These are phyloP conservation scores for Metellina segmentata DNA, from an alignment of 2,888 invertebrate species.

Conservation along the genomic window DNA sequence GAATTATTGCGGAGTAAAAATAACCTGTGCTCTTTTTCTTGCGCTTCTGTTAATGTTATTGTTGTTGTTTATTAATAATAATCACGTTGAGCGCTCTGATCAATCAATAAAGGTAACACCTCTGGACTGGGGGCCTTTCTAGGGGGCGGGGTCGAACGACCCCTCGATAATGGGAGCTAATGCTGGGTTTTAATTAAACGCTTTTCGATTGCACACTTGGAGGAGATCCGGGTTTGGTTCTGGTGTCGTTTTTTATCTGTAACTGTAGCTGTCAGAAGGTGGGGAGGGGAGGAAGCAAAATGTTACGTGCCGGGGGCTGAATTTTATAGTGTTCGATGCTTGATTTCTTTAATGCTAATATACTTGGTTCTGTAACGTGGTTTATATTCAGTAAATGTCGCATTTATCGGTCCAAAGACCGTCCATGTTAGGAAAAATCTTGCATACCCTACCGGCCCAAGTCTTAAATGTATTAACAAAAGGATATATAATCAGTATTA, in stretches of 20 bases:
- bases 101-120: conserved; percentile 76
- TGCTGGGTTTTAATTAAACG: conserved; percentile 68
- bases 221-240: conserved; percentile 47
- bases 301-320: background rate
- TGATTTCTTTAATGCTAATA: too few species aligned
- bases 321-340: background rate
- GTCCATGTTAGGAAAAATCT: too few species aligned
- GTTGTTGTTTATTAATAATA: conserved; percentile 75
- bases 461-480: too few species aligned
- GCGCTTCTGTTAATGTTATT: conserved; percentile 53
- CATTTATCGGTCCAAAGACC: too few species aligned
- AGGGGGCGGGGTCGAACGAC: conserved; percentile 39
- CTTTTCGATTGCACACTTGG: conserved; percentile 5
- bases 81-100: conserved; percentile 59
- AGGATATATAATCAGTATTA: too few species aligned
- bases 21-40: background rate
- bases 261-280: conserved; percentile 43
- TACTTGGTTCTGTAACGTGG: too few species aligned
- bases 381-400: too few species aligned
- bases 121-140: conserved; percentile 27
- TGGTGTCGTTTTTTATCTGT: conserved; percentile 58
- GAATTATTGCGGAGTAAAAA: conserved; percentile 54
- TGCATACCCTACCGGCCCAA: too few species aligned
- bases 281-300: background rate
- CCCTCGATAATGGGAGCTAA: conserved; percentile 58